These are phyloP conservation scores for Argyresthia goedartella DNA, from an alignment of 2,888 invertebrate genomes.

Conservation along the genomic window DNA sequence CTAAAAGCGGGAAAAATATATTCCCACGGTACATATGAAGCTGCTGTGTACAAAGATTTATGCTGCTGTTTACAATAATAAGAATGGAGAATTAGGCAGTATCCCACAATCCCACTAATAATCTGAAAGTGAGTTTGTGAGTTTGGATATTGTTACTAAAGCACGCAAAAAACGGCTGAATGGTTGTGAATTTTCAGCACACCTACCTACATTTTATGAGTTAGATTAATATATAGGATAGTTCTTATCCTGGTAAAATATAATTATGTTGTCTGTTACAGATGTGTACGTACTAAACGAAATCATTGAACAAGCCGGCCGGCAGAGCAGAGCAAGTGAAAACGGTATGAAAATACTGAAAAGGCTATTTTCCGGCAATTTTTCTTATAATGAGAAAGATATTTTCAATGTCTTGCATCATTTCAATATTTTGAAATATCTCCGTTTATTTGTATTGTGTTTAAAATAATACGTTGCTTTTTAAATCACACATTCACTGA, in stretches of 20 bases:
- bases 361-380: not conserved
- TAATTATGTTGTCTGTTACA: conserved; percentile 43
- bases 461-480: not conserved
- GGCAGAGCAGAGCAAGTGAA: conserved; percentile 88
- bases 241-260: not conserved
- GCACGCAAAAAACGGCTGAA: no score
- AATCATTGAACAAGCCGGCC: conserved; percentile 95
- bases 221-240: no score
- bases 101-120: no score
- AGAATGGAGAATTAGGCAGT: no score
- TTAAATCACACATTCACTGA: not conserved
- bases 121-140: no score
- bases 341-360: conserved; percentile 77
- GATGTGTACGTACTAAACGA: conserved; percentile 98
- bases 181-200: no score
- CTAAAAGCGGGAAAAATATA: not conserved
- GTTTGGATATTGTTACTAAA: no score
- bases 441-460: not conserved
- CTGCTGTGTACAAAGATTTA: no score
- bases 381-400: conserved; percentile 1
- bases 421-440: not conserved
- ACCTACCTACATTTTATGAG: no score
- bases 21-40: not conserved
- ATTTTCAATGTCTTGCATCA: not conserved
- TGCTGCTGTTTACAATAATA: no score